Evolutionary conservation across 2,797 vertebrate genomes (phyloP).

Genomic region (Anniella stebbinsi): DNA sequence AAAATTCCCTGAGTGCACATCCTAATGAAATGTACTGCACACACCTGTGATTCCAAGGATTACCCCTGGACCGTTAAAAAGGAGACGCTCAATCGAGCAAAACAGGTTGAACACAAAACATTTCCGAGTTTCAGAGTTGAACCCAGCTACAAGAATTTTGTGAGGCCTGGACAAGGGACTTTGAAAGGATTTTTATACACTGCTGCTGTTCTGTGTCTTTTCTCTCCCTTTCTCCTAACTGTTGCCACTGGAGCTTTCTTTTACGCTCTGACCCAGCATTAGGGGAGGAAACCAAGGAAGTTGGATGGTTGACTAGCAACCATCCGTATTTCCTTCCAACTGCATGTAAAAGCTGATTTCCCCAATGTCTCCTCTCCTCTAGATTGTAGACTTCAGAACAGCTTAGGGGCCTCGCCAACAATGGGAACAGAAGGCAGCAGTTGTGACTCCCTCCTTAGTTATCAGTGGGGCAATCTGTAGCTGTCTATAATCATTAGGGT

Average conservation of each 20-base stretch:
- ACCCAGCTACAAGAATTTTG: constrained; percentile 54
- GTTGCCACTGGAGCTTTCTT: no score
- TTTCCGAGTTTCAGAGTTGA: neutral
- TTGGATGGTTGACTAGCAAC: neutral
- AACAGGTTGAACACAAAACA: neutral
- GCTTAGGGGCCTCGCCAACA: neutral
- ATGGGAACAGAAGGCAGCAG: neutral
- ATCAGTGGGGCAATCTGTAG: neutral
- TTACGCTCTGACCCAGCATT: no score
- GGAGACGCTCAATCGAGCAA: constrained; percentile 52
- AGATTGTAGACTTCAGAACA: neutral
- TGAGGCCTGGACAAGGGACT: constrained; percentile 56
- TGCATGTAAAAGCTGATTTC: neutral
- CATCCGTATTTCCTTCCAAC: neutral
- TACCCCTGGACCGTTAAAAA: constrained; percentile 55
- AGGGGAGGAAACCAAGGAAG: neutral
- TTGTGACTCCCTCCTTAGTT: neutral
- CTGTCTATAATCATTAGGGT: no score
- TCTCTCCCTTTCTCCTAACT: neutral
- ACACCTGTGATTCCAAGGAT: constrained; percentile 65
- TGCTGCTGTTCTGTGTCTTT: neutral
- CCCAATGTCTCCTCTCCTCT: neutral
- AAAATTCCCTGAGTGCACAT: no score
- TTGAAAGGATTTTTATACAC: neutral
- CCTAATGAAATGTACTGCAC: no score